Conservation (phyloP, 2,797 vertebrate species). For the Chloroceryle amazona region DNA sequence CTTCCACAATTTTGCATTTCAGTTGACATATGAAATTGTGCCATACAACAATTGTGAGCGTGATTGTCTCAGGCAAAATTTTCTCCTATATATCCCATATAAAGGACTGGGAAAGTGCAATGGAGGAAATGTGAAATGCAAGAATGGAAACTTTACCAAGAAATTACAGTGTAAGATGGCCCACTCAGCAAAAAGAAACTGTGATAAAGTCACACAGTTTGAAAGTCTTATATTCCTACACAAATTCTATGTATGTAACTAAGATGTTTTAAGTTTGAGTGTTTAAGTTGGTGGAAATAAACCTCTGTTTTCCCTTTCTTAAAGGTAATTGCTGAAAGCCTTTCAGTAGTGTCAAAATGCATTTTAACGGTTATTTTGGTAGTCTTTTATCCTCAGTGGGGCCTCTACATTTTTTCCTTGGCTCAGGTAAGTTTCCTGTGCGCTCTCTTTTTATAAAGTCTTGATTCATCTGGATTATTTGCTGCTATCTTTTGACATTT, state of each 20-base stretch:
- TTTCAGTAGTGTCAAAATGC: slow-evolving; percentile 91
- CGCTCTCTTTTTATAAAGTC: neutral
- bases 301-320: neutral
- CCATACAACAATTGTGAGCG: neutral
- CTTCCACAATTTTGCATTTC: neutral
- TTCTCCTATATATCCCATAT: accelerated
- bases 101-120: neutral
- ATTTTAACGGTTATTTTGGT: slow-evolving; percentile 89
- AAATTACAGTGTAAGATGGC: neutral
- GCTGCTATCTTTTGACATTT: neutral
- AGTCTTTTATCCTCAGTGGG: slow-evolving; percentile 88
- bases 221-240: neutral
- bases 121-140: neutral
- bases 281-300: neutral
- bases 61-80: neutral
- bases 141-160: neutral
- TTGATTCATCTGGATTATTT: neutral
- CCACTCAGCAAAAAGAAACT: neutral
- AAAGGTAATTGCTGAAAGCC: slow-evolving; percentile 92
- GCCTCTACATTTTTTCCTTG: slow-evolving; percentile 92
- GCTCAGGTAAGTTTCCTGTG: slow-evolving; percentile 87
- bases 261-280: accelerated
- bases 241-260: neutral
- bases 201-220: neutral
- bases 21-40: neutral